Evolutionary conservation across 2,113 vertebrate species (phyloP).

Genomic region (Eubucco bourcierii): DNA sequence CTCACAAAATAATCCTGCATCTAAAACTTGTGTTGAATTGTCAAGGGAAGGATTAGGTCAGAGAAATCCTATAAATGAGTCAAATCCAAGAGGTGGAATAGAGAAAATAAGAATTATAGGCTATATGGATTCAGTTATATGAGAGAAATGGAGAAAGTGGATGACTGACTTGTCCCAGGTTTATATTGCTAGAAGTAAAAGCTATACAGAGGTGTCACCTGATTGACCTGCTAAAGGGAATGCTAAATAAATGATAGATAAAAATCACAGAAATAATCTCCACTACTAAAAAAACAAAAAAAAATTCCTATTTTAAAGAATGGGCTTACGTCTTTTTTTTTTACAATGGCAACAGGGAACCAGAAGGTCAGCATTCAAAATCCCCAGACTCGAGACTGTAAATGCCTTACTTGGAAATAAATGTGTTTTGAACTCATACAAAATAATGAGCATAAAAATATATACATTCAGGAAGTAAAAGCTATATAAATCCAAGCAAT

Average conservation of each 20-base stretch:
- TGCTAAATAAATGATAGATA: background rate
- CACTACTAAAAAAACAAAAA: background rate
- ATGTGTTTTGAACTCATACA: background rate
- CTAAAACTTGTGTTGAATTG: background rate
- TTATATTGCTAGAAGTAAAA: background rate
- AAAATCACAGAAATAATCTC: background rate
- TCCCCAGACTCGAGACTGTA: background rate
- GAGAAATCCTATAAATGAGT: background rate
- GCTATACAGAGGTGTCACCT: background rate
- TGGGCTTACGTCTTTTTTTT: background rate
- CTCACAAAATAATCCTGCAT: background rate
- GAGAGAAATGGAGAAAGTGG: conserved; percentile 1
- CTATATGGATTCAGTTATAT: background rate
- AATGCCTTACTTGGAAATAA: background rate
- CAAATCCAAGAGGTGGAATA: conserved; percentile 3
- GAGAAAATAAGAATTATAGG: conserved; percentile 3
- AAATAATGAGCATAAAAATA: conserved; percentile 12
- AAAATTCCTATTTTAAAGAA: background rate
- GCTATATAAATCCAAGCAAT: background rate
- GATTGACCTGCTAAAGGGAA: background rate
- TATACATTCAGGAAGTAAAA: background rate
- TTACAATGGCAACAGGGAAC: background rate
- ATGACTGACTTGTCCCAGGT: background rate
- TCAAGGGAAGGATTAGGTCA: background rate
- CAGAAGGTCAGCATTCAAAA: background rate